Evolutionary conservation across 2,797 vertebrate species (phyloP), one percentile per base, ranked within the genome.

Genomic region (Botia almorhae): DNA sequence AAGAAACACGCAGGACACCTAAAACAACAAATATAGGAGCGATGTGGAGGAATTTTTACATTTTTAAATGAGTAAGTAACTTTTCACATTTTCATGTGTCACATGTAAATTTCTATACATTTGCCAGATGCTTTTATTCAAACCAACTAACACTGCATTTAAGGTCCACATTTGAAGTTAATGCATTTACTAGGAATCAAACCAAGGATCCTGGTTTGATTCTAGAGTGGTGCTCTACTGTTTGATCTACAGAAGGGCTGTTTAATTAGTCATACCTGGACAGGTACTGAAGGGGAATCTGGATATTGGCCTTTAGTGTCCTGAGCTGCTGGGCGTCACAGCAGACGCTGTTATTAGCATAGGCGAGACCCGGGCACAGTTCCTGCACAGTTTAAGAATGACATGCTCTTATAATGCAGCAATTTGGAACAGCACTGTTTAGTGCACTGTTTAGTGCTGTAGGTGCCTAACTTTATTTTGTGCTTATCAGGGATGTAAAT

Each of bases 1-100:
- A 94, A 94, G 92, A 96, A 98, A 86, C 98, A 99, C 0, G 98
- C 95, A 0, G 98, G 97, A 89, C 98, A 99, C 75, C 98, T 99
- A 87, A 1, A 71, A 82, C 7, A 61, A 12, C 2, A 16, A n/a
- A 14, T 43, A 78, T 39, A 21, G 13, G 13, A 80, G 14, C 4
- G 39, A 11, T 33, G 33, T 33, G 33, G 33, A 33, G 33, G 33
- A 33, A 33, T 33, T 33, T 33, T 33, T 5, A 33, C 33, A 33
- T 33, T 33, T 33, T 33, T 26, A 26, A 26, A 26, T 26, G 23
- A 26, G 23, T 26, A 33, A 33, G 33, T 33, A 33, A 33, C 33
- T 33, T 33, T 33, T 33, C 33, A 33, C 33, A 33, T 33, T 33
- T 33, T 33, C 33, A 26, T 26, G 23, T 26, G 23, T 26, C 23